These are phyloP conservation scores for Hypsibius dujardini DNA, from an alignment of 1,140 invertebrate species.

Conservation along the genomic window DNA sequence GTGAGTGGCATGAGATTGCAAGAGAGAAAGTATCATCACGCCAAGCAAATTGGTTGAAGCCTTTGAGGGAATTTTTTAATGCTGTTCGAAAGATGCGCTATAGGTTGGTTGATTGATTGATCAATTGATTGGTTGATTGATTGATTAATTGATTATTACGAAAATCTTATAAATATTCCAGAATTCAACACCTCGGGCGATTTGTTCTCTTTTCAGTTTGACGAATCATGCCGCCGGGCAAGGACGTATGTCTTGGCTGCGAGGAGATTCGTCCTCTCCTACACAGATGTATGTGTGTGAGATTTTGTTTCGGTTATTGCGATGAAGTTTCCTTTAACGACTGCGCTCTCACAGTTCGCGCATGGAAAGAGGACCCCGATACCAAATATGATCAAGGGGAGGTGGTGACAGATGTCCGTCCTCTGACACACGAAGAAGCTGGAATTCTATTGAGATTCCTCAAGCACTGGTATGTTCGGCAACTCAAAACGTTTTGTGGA, in stretches of 20 bases:
- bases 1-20: too few relatives aligned
- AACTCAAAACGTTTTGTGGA: neutral
- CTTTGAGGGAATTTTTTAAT: too few relatives aligned
- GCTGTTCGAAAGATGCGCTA: too few relatives aligned
- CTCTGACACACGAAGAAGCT: neutral
- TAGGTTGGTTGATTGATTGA: too few relatives aligned
- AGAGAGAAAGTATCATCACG: too few relatives aligned
- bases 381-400: neutral
- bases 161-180: too few relatives aligned
- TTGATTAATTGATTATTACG: too few relatives aligned
- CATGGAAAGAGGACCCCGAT: neutral
- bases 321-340: neutral
- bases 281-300: neutral
- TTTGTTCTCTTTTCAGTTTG: too few relatives aligned
- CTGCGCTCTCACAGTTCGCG: neutral
- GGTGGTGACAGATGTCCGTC: neutral
- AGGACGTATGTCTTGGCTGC: conserved; percentile 8
- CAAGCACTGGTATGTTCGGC: conserved; percentile 14
- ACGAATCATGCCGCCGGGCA: neutral
- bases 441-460: neutral
- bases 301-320: neutral
- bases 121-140: too few relatives aligned
- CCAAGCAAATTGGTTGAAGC: too few relatives aligned
- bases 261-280: neutral
- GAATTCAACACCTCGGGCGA: too few relatives aligned